Evolutionary conservation across 2,888 invertebrate species (phyloP).

Genomic region (Apodemia duryi): DNA sequence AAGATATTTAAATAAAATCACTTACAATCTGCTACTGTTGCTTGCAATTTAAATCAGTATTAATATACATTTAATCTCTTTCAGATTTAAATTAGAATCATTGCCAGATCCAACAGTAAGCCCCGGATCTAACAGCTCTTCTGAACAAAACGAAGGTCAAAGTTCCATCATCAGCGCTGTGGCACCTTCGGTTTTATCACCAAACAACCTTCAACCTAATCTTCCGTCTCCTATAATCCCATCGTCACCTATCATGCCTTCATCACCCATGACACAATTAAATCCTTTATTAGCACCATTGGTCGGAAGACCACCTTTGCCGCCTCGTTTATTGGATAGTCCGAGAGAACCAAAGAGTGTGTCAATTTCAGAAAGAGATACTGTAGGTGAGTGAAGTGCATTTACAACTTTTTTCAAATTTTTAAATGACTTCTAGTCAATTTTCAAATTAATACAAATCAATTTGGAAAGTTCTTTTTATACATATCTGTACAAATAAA

Average conservation of each 20-base stretch:
- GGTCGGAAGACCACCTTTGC: slow-evolving; percentile 54
- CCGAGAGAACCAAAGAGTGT: slow-evolving; percentile 51
- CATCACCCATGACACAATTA: slow-evolving; percentile 28
- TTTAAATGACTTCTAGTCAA: too few species aligned
- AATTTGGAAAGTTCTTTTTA: too few species aligned
- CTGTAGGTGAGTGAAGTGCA: slow-evolving; percentile 45
- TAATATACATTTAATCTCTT: slow-evolving; percentile 22
- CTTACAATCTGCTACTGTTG: too few species aligned
- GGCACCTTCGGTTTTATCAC: slow-evolving; percentile 27
- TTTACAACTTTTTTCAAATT: too few species aligned
- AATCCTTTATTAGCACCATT: slow-evolving; percentile 52
- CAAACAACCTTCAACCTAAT: slow-evolving; percentile 24
- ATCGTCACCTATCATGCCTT: slow-evolving; percentile 36
- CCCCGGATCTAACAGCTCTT: slow-evolving; percentile 72
- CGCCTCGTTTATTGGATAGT: slow-evolving; percentile 51
- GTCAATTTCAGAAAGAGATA: slow-evolving; percentile 53
- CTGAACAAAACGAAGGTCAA: slow-evolving; percentile 68
- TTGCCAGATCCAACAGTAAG: slow-evolving; percentile 65
- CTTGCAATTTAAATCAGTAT: not conserved
- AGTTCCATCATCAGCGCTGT: slow-evolving; percentile 64
- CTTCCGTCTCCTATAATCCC: slow-evolving; percentile 38
- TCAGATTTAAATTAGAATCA: slow-evolving; percentile 64
- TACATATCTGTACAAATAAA: too few species aligned
- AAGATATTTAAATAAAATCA: too few species aligned
- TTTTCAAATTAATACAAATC: too few species aligned